Conservation (phyloP, 2,888 invertebrate species). For the Agriopis leucophaearia region DNA sequence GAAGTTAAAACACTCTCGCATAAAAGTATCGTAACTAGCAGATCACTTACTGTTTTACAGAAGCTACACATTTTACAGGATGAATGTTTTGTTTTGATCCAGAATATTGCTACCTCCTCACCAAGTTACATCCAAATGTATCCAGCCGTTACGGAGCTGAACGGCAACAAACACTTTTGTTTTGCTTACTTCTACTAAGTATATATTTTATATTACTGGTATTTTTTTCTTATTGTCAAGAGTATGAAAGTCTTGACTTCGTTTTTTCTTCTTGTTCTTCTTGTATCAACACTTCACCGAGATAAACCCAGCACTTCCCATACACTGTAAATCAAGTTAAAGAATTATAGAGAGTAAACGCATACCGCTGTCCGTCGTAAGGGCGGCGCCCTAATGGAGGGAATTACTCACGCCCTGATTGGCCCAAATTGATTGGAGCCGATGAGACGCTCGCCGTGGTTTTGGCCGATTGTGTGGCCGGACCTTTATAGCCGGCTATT, state of each 20-base stretch:
- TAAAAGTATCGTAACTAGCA: not conserved
- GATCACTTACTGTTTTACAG: too few species aligned
- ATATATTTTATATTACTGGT: too few species aligned
- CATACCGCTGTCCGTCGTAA: slow-evolving; percentile 30
- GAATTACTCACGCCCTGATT: slow-evolving; percentile 52
- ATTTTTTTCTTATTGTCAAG: too few species aligned
- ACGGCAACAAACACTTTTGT: too few species aligned
- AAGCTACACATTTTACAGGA: too few species aligned
- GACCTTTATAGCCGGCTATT: slow-evolving; percentile 36
- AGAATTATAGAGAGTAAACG: slow-evolving; percentile 23
- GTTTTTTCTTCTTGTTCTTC: too few species aligned
- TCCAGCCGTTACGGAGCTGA: too few species aligned
- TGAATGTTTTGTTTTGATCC: too few species aligned
- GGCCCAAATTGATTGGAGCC: slow-evolving; percentile 54
- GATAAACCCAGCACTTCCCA: not conserved
- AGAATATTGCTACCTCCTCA: too few species aligned
- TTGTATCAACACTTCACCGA: not conserved
- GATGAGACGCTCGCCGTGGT: slow-evolving; percentile 43
- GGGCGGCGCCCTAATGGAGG: slow-evolving; percentile 37
- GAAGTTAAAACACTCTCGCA: not conserved
- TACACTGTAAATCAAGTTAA: slow-evolving; percentile 29
- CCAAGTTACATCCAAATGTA: too few species aligned
- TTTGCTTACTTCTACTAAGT: too few species aligned
- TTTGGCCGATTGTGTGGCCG: slow-evolving; percentile 47
- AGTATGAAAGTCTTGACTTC: not conserved